Conservation (phyloP, 2,113 vertebrate species). For the Rostratula benghalensis region DNA sequence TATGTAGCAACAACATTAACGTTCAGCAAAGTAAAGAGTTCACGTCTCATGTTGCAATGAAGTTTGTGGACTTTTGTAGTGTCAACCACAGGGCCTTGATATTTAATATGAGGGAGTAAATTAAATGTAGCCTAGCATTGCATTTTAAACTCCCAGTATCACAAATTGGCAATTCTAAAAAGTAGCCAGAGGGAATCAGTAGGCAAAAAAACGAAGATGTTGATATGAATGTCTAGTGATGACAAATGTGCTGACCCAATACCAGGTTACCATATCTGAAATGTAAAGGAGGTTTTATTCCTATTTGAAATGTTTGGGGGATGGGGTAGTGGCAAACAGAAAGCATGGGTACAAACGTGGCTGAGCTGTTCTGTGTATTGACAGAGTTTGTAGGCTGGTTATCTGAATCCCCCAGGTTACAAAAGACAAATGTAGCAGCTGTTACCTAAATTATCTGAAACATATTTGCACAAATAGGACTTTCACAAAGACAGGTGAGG, state of each 20-base stretch:
- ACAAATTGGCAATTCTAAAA: not conserved
- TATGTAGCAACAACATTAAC: not conserved
- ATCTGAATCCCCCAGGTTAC: not conserved
- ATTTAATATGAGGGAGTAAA: not conserved
- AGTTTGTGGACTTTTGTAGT: not conserved
- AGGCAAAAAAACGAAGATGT: not conserved
- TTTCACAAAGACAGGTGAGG: not conserved
- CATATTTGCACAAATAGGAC: not conserved
- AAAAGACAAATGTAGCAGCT: not conserved
- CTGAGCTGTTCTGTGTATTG: not conserved
- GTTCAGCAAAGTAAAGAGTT: not conserved
- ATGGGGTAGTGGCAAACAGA: not conserved
- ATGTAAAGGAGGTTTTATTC: not conserved
- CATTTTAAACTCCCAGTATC: not conserved
- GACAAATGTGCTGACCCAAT: not conserved
- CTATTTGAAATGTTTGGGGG: not conserved
- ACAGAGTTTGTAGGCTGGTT: not conserved
- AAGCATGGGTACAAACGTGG: not conserved
- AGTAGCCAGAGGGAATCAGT: not conserved
- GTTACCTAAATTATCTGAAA: not conserved
- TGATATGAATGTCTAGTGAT: not conserved
- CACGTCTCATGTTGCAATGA: not conserved
- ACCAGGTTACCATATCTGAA: not conserved
- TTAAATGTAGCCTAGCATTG: not conserved
- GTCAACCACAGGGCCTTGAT: not conserved